Base-by-base conservation (phyloP, 1,140 invertebrate genomes). In the Chlorops oryzae region DNA sequence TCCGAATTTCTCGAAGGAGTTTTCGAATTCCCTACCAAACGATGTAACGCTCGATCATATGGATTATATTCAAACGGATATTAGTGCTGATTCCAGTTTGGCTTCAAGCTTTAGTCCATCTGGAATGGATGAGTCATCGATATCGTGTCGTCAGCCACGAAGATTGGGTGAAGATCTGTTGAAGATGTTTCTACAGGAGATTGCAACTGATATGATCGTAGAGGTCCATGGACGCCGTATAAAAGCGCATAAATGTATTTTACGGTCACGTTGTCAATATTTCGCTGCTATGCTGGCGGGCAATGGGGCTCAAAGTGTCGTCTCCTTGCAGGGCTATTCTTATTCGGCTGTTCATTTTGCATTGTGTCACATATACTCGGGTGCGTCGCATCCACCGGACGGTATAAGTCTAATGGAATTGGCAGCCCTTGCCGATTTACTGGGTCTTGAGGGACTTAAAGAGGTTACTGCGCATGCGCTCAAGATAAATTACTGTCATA, bases 361-460 rank as follows among this genome's bases (percentile, higher is more conserved):
- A 0, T 68, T 96, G 40, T 90, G 90, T 58, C 91, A 94, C 70
- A 90, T 96, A 41, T 96, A 96, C 59, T 92, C 90, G 55, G 92
- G 91, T 3, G 84, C 88, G 15, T 86, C 86, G 37, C 84, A 87
- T 56, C 88, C 88, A 1, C 88, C 88, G 2, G 87, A 91, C 57
- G 81, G 83, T 2, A 86, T 92, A 50, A 87, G 86, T 65, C 81
- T 96, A 23, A 83, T 89, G 39, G 90, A 94, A 71, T 70, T 95
- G 46, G 86, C 90, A 0, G 87, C 88, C 0, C 68, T 94, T 40
- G 86, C 90, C 3, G 91, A 94, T 73, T 87, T 93, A 81, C 73
- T 94, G 15, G 86, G 88, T 12, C 70, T 96, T 4, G 89, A 93
- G 72, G 90, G 90, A 3, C 75, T 96, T 1, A 92, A 92, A 71